Conservation (phyloP, 2,888 invertebrate species). For the Rhagonycha lutea region DNA sequence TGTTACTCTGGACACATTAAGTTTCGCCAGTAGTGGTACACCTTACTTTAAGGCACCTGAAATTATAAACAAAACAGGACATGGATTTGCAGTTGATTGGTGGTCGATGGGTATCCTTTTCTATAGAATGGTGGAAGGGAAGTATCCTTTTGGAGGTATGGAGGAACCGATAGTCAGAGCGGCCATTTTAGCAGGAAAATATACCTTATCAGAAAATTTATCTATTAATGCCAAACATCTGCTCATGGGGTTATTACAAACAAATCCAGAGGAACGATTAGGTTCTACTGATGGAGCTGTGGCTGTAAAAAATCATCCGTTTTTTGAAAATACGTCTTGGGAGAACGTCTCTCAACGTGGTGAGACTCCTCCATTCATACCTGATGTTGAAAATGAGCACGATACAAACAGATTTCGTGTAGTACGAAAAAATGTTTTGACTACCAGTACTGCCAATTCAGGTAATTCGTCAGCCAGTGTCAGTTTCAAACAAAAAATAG, state of each 20-base stretch:
- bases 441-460: background rate
- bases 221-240: background rate
- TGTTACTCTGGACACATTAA: constrained; percentile 93
- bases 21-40: constrained; percentile 96
- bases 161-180: background rate
- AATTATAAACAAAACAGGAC: constrained; percentile 95
- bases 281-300: background rate
- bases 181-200: background rate
- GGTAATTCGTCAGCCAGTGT: background rate
- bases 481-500: no score
- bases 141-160: background rate
- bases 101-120: constrained; percentile 99
- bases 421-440: background rate
- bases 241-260: background rate
- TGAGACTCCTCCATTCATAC: background rate
- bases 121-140: constrained; percentile 90
- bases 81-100: constrained; percentile 93
- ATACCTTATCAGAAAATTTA: background rate
- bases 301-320: background rate
- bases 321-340: background rate
- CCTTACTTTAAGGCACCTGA: constrained; percentile 96
- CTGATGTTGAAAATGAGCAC: background rate
- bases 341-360: background rate
- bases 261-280: background rate
- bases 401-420: background rate